A percentile compares a stretch with the other conserved stretches of the same genome.
Conservation (phyloP, 2,888 invertebrate genomes). For the Thymelicus acteon region DNA sequence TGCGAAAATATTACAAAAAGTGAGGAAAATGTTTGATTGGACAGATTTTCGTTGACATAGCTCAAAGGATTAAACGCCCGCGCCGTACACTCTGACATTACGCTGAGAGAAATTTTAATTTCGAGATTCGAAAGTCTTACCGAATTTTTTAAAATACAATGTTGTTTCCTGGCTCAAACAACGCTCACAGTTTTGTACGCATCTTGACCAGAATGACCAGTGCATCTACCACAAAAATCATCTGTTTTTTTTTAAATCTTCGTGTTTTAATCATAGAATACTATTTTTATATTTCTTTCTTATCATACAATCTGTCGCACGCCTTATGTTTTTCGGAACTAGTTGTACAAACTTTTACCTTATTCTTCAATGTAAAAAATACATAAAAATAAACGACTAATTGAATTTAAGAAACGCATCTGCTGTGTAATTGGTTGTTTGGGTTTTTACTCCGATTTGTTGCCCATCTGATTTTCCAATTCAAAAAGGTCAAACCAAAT, state of each 20-base stretch:
- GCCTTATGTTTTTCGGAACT: no score
- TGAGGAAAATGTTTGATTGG: conserved; percentile 5
- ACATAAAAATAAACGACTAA: no score
- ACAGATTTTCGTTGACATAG: conserved; percentile 27
- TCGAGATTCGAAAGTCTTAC: conserved; percentile 2
- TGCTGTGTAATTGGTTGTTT: neutral
- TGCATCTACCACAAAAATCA: no score
- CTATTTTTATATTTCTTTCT: no score
- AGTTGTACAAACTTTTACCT: no score
- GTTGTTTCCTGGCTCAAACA: no score
- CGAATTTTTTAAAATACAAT: neutral
- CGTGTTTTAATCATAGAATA: no score
- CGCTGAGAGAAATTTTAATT: conserved; percentile 22
- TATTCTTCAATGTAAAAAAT: no score
- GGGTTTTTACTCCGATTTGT: conserved; percentile 1
- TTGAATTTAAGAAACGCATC: conserved; percentile 6
- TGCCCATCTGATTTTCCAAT: conserved; percentile 28
- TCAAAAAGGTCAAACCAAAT: conserved; percentile 27
- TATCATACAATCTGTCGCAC: no score
- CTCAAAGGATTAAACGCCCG: conserved; percentile 27
- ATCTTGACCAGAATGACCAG: no score
- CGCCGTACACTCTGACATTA: conserved; percentile 18
- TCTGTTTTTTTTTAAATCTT: no score
- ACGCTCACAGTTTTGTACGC: no score
- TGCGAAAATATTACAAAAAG: conserved; percentile 2